Evolutionary conservation across 2,888 invertebrate species (phyloP), one percentile per base, ranked within the genome.

Genomic region (Aspidapion aeneum): DNA sequence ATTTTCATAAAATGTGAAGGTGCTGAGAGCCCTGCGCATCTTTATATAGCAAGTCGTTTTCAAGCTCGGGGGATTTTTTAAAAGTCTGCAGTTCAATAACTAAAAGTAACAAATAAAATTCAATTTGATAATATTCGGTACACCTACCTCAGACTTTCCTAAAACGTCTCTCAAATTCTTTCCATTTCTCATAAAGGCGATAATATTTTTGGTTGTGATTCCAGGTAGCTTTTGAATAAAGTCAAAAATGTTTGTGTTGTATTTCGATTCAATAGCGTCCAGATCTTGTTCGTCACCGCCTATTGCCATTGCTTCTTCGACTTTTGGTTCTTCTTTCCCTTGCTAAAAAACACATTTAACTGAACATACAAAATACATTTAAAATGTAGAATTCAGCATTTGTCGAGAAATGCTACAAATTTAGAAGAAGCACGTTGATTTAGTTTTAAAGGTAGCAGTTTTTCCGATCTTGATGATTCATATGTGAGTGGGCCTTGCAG

Each of bases 161-260:
- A 73, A 50, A 55, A 70, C 68, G 21, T 65, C 62, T 58, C 70
- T 69, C 67, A 82, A 65, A 87, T 78, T 65, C 82, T 83, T 55
- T 86, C 80, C 52, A 90, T 88, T 87, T 70, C 91, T 89, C 82
- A 98, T 83, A 61, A 98, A 81, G 16, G 82, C 75, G 60, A 88
- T 84, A 2, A 95, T 86, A 80, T 97, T 98, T 79, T 93, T 94
- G 0, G 93, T 88, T 67, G 89, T 90, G 2, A 97, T 86, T 7
- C 97, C 97, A 0, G 97, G 96, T 73, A 97, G 82, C 77, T 93
- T 93, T 90, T 94, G 81, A 85, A 94, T 72, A 69, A 83, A 73
- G 70, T 87, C 86, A 16, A 90, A 85, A 58, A 85, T 85, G 1
- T 83, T 83, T 2, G 83, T 83, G 74, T 88, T 86, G 73, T 85